A percentile compares a stretch with the other conserved stretches of the same genome.
Conservation (phyloP, 2,888 invertebrate species). For the Eupeodes luniger region DNA sequence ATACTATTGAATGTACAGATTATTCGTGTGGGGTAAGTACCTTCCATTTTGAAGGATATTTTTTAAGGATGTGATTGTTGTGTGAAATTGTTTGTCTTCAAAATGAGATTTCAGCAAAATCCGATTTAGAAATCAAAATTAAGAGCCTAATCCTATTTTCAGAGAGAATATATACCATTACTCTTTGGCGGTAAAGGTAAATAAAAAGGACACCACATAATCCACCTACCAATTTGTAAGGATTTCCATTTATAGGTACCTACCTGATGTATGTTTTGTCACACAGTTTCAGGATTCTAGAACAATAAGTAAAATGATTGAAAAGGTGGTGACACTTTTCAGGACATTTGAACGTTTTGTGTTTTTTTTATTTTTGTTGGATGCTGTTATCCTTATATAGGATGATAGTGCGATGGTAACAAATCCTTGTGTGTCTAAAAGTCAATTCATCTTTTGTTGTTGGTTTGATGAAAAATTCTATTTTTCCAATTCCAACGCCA, state of each 20-base stretch:
- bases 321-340: constrained; percentile 60
- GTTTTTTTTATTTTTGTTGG: neutral
- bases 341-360: constrained; percentile 18
- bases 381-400: neutral
- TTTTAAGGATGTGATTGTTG: constrained; percentile 22
- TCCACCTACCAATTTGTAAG: constrained; percentile 64
- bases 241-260: constrained; percentile 15
- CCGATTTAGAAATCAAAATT: constrained; percentile 47
- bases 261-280: constrained; percentile 20
- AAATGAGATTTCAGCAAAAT: constrained; percentile 52
- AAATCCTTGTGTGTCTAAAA: constrained; percentile 45
- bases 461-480: constrained; percentile 30
- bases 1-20: neutral
- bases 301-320: constrained; percentile 12
- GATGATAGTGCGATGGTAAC: neutral
- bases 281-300: constrained; percentile 36
- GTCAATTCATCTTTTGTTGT: constrained; percentile 59
- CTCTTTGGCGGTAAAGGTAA: constrained; percentile 47
- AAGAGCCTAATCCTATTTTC: constrained; percentile 41
- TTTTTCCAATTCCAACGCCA: constrained; percentile 18
- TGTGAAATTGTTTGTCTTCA: neutral
- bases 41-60: constrained; percentile 6
- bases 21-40: constrained; percentile 61
- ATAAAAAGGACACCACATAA: constrained; percentile 39
- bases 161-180: constrained; percentile 45